Evolutionary conservation across 2,888 invertebrate species (phyloP).

Genomic region (Hydrotaea cyrtoneurina): DNA sequence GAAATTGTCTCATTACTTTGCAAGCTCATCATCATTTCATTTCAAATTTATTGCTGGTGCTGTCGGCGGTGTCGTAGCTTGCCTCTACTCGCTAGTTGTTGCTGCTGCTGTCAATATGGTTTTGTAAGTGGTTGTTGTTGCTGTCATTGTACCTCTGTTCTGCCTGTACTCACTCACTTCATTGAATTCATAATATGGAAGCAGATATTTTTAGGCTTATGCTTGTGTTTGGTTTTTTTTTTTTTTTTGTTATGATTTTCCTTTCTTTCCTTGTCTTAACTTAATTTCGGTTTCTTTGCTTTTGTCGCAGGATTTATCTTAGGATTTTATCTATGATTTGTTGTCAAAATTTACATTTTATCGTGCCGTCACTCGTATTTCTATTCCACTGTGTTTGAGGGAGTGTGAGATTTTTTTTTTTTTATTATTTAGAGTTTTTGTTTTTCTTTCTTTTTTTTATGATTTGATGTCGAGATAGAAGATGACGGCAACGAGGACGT

Average conservation of each 20-base stretch:
- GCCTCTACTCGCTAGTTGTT: no score
- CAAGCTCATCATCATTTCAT: conserved; percentile 40
- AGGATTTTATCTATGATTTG: conserved; percentile 17
- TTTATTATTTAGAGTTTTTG: neutral
- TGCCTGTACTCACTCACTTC: neutral
- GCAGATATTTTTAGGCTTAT: neutral
- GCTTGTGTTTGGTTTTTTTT: neutral
- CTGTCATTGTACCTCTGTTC: no score
- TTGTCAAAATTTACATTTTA: conserved; percentile 22
- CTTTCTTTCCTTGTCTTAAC: neutral
- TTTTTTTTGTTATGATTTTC: neutral
- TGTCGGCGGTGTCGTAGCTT: neutral
- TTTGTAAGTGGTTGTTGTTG: no score
- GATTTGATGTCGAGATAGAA: neutral
- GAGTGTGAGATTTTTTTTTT: neutral
- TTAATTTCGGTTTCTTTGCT: neutral
- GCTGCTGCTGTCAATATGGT: neutral
- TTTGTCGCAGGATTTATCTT: neutral
- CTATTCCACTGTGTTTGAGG: neutral
- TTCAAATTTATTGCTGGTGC: conserved; percentile 28
- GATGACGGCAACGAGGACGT: neutral
- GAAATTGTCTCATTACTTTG: conserved; percentile 35
- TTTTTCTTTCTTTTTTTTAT: neutral
- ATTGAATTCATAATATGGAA: neutral
- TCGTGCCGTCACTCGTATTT: neutral